Evolutionary conservation across 2,888 invertebrate species (phyloP).

Genomic region (Gerris lacustris): DNA sequence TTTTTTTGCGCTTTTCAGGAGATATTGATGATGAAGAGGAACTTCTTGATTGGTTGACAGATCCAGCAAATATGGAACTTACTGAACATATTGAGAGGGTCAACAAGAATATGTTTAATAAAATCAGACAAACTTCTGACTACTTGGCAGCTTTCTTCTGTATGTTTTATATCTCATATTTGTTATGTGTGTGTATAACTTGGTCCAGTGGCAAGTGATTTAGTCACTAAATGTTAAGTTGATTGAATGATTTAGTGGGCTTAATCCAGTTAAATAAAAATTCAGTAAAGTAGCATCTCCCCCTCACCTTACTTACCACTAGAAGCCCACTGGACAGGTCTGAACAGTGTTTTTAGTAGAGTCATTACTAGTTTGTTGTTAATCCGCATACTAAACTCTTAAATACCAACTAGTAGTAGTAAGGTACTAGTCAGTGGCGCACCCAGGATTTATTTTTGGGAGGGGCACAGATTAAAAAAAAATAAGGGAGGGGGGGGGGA

Average conservation of each 20-base stretch:
- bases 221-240: not conserved
- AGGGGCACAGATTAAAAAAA: too few relatives aligned
- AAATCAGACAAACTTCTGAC: constrained; percentile 75
- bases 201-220: not conserved
- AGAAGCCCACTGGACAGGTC: too few relatives aligned
- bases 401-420: too few relatives aligned
- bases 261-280: not conserved
- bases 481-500: too few relatives aligned
- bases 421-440: too few relatives aligned
- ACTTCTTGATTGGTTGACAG: constrained; percentile 80
- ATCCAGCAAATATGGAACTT: constrained; percentile 87
- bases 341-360: too few relatives aligned
- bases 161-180: constrained; percentile 42
- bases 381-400: too few relatives aligned
- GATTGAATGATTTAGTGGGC: not conserved
- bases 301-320: too few relatives aligned
- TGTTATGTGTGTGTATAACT: not conserved
- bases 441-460: too few relatives aligned
- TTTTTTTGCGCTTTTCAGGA: constrained; percentile 36
- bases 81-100: constrained; percentile 86
- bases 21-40: constrained; percentile 84
- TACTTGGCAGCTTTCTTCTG: constrained; percentile 88
- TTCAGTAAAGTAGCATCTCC: not conserved
- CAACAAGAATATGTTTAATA: constrained; percentile 84
- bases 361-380: too few relatives aligned